phyloP scores from a whole-genome alignment of 2,888 invertebrate species.

The Alviniconcha strummeri region DNA sequence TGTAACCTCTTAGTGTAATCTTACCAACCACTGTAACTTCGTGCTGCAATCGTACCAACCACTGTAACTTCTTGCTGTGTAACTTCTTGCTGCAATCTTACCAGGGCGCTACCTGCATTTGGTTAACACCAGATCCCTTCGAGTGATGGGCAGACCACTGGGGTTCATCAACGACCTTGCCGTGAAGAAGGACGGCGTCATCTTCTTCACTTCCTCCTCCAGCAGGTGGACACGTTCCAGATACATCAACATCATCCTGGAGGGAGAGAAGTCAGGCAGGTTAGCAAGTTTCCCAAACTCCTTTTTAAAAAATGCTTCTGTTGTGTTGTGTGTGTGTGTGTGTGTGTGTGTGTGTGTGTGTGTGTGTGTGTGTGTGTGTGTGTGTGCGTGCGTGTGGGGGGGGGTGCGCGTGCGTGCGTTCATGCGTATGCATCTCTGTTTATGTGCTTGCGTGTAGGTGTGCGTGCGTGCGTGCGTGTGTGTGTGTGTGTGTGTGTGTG shows the following conservation, averaged over 20 bases:
- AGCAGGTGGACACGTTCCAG: slow-evolving; percentile 84
- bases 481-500: neutral
- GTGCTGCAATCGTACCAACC: too few species aligned
- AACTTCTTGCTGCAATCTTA: neutral
- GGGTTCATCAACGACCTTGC: slow-evolving; percentile 84
- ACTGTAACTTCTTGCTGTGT: too few species aligned
- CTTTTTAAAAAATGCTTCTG: too few species aligned
- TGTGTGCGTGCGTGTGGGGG: too few species aligned
- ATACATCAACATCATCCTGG: slow-evolving; percentile 80
- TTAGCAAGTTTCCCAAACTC: neutral
- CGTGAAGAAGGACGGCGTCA: slow-evolving; percentile 85
- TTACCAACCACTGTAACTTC: too few species aligned
- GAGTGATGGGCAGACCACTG: slow-evolving; percentile 8
- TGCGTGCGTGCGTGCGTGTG: slow-evolving; percentile 7
- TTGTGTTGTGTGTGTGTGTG: slow-evolving; percentile 7
- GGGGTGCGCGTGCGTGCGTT: neutral
- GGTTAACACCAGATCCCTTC: neutral
- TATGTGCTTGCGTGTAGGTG: neutral
- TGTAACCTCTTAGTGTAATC: too few species aligned
- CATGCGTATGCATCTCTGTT: neutral
- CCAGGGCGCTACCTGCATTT: slow-evolving; percentile 3
- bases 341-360: neutral
- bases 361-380: too few species aligned
- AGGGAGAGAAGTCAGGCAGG: slow-evolving; percentile 84
- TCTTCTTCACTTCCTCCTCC: slow-evolving; percentile 92